Conservation (phyloP, 2,113 vertebrate genomes). For the Bos taurus region ARS-UCD2.0 NC_037338.1:13931501-13932000, state of each 20-base stretch:
- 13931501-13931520: not conserved
- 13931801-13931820: not conserved
- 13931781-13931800: not conserved
- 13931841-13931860: not conserved
- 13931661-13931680: not conserved
- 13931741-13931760: not conserved
- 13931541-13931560: not conserved
- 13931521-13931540: not conserved
- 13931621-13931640: not conserved
- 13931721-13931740: not conserved
- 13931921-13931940: too few species aligned
- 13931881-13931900: too few species aligned
- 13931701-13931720: not conserved
- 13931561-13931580: too few species aligned
- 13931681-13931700: not conserved
- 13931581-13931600: not conserved
- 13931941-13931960: too few species aligned
- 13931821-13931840: fast-evolving
- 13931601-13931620: not conserved
- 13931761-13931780: not conserved
- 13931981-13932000: too few species aligned
- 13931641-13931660: not conserved
- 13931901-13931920: too few species aligned
- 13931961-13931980: too few species aligned
- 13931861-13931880: too few species aligned